Evolutionary conservation across 2,113 vertebrate genomes (phyloP).

Genomic region (Bambusicola thoracicus): DNA sequence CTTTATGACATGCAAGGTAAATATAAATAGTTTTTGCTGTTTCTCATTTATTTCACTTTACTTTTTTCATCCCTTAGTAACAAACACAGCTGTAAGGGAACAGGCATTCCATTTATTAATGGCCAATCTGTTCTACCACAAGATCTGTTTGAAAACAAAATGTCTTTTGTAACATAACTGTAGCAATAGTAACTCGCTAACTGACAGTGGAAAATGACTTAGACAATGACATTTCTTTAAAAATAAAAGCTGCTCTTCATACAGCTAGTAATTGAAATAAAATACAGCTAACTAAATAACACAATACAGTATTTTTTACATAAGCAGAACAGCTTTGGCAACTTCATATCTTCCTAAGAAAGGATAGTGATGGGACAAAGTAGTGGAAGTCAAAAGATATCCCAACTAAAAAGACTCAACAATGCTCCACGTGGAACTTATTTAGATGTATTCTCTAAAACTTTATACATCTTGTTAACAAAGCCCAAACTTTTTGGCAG

Average conservation of each 20-base stretch:
- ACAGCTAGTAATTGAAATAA: neutral
- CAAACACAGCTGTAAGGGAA: conserved; percentile 5
- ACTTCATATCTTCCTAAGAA: neutral
- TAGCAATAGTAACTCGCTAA: neutral
- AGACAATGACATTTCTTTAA: neutral
- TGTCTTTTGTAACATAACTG: neutral
- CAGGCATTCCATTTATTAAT: neutral
- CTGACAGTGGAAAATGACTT: neutral
- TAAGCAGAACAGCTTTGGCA: neutral
- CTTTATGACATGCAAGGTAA: neutral
- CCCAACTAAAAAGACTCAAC: neutral
- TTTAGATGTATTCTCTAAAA: neutral
- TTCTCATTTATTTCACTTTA: neutral
- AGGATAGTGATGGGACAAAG: neutral
- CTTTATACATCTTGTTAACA: neutral
- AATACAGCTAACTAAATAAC: neutral
- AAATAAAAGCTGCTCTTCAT: neutral
- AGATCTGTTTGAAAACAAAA: neutral
- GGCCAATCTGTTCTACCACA: neutral
- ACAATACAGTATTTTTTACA: neutral
- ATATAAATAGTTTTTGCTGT: neutral
- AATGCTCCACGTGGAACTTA: neutral
- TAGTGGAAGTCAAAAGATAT: neutral
- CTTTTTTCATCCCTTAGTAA: conserved; percentile 23
- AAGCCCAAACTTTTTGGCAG: neutral